These are phyloP conservation scores for Cheirogaleus major DNA, from an alignment of 2,797 vertebrate species.

Conservation along the genomic window DNA sequence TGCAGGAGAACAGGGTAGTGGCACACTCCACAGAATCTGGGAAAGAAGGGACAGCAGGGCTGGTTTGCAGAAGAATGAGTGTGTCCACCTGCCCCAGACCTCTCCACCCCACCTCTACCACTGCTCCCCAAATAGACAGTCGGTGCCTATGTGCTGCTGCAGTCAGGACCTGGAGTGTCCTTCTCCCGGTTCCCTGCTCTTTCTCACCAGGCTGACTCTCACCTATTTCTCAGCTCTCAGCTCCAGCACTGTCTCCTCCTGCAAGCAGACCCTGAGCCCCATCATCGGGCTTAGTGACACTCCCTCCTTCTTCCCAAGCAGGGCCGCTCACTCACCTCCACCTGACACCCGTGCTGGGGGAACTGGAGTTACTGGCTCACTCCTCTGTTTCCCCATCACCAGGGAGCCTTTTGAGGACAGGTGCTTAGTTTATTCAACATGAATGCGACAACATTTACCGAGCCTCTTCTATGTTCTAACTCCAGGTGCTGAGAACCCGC, in stretches of 20 bases:
- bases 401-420: background rate
- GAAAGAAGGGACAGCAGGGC: background rate
- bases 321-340: background rate
- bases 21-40: background rate
- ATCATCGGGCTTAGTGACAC: background rate
- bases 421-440: background rate
- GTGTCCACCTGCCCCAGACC: background rate
- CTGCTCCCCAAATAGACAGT: background rate
- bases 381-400: background rate
- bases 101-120: too few species aligned
- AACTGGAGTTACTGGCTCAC: background rate
- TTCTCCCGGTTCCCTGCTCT: background rate
- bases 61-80: background rate
- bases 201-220: background rate
- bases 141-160: background rate
- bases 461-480: background rate
- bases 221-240: background rate
- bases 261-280: background rate
- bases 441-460: background rate
- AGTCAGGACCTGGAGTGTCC: background rate
- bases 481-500: background rate
- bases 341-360: background rate
- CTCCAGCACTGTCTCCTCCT: background rate
- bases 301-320: background rate
- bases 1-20: background rate